phyloP scores from a whole-genome alignment of 2,113 vertebrate genomes.

The Saguinus imperator region DNA sequence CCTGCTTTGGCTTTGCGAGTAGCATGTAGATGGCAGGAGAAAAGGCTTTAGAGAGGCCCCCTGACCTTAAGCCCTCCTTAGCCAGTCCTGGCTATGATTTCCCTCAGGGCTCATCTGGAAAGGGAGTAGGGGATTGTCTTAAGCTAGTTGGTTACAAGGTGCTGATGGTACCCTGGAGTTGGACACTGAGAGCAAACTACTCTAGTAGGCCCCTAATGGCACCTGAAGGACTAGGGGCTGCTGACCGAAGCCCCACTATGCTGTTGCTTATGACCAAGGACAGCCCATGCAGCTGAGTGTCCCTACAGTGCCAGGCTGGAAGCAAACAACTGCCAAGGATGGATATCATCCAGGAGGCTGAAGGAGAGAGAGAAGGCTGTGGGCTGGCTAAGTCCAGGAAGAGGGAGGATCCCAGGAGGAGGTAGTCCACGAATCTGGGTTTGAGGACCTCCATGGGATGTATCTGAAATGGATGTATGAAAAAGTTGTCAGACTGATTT shows the following conservation, averaged over 20 bases:
- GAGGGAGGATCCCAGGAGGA: slow-evolving; percentile 88
- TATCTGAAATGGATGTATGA: slow-evolving; percentile 70
- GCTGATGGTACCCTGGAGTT: slow-evolving; percentile 87
- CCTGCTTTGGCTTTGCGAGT: neutral
- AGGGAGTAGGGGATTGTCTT: neutral
- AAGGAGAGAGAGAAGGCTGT: slow-evolving; percentile 87
- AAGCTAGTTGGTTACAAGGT: slow-evolving; percentile 79
- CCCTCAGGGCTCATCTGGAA: neutral
- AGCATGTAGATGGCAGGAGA: neutral
- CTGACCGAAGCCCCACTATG: slow-evolving; percentile 88
- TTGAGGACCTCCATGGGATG: slow-evolving; percentile 90
- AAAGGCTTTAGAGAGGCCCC: neutral
- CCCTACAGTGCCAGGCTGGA: slow-evolving; percentile 81
- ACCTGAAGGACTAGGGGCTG: slow-evolving; percentile 84
- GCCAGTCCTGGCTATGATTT: slow-evolving; percentile 32
- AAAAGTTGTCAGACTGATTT: slow-evolving; percentile 89
- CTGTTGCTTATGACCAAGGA: slow-evolving; percentile 88
- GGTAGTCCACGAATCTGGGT: slow-evolving; percentile 86
- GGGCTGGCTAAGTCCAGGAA: slow-evolving; percentile 90
- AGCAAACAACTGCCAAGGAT: slow-evolving; percentile 85
- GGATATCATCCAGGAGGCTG: slow-evolving; percentile 88
- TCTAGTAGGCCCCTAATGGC: slow-evolving; percentile 88
- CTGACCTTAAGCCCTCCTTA: neutral
- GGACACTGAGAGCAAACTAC: slow-evolving; percentile 89
- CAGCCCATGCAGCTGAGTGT: slow-evolving; percentile 87